phyloP scores from a whole-genome alignment of 2,888 invertebrate genomes.

The Latrodectus hesperus region DNA sequence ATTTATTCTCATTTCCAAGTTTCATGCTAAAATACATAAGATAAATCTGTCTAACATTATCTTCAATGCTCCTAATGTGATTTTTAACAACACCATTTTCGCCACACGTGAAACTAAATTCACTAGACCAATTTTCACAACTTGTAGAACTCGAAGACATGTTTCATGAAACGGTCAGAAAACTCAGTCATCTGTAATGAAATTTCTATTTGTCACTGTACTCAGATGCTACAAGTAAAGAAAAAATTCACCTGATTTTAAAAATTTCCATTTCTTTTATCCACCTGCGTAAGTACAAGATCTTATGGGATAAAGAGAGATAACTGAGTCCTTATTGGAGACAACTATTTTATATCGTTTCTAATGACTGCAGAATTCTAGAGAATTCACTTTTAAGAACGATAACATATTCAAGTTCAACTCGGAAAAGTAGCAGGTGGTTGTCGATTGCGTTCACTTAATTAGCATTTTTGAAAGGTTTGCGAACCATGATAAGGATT shows the following conservation, averaged over 20 bases:
- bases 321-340: too few relatives aligned
- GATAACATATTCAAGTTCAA: not conserved
- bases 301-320: too few relatives aligned
- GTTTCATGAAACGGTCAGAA: not conserved
- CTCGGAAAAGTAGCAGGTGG: not conserved
- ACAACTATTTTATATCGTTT: too few relatives aligned
- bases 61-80: not conserved
- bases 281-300: too few relatives aligned
- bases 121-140: not conserved
- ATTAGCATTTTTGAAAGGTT: not conserved
- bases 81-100: not conserved
- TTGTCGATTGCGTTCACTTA: not conserved
- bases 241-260: too few relatives aligned
- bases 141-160: not conserved
- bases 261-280: too few relatives aligned
- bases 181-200: not conserved
- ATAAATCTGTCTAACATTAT: not conserved
- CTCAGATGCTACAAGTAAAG: too few relatives aligned
- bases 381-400: too few relatives aligned
- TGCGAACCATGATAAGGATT: not conserved
- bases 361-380: too few relatives aligned
- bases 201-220: too few relatives aligned
- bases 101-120: not conserved
- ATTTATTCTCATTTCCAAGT: not conserved
- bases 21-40: not conserved